Evolutionary conservation across 2,113 vertebrate genomes (phyloP).

Genomic region (Herpetotheres cachinnans): DNA sequence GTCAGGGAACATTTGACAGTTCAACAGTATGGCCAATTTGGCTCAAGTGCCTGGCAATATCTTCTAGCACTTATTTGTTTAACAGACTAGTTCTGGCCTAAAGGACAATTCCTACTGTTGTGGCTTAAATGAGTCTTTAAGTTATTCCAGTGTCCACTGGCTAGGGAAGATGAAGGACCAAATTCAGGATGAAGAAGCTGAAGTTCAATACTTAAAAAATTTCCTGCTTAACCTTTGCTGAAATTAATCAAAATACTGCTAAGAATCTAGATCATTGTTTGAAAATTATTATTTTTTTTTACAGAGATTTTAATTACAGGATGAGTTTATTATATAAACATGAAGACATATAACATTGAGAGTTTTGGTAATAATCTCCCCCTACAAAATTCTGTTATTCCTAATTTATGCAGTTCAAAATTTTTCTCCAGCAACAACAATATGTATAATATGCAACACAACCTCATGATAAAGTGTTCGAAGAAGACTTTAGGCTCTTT

Average conservation of each 20-base stretch:
- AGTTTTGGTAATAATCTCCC: neutral
- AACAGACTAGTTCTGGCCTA: neutral
- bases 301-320: neutral
- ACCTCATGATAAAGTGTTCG: neutral
- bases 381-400: neutral
- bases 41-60: neutral
- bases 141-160: neutral
- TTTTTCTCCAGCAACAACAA: neutral
- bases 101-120: neutral
- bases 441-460: neutral
- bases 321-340: neutral
- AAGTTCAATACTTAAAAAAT: neutral
- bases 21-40: neutral
- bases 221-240: neutral
- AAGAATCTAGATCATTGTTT: neutral
- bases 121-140: neutral
- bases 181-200: neutral
- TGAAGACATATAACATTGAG: neutral
- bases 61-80: neutral
- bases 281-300: too few relatives aligned
- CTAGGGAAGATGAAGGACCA: neutral
- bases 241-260: neutral
- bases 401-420: neutral
- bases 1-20: neutral
- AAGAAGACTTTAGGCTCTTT: neutral